phyloP scores from a whole-genome alignment of 2,888 invertebrate genomes.

The Atethmia centrago region DNA sequence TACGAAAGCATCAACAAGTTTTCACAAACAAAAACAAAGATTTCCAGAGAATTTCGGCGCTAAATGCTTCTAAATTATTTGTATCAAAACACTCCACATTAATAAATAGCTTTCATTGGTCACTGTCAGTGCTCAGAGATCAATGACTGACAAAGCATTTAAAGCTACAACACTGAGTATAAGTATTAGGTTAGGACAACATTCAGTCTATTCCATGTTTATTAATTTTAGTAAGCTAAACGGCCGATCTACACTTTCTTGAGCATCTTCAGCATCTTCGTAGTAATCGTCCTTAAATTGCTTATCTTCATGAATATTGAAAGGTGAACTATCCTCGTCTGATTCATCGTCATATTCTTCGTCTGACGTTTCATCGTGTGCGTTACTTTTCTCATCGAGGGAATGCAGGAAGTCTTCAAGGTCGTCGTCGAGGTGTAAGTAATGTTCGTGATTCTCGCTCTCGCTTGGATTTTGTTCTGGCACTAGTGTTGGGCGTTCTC shows the following conservation, averaged over 20 bases:
- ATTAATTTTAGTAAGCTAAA: slow-evolving; percentile 85
- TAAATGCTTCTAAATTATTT: slow-evolving; percentile 80
- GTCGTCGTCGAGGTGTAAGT: slow-evolving; percentile 78
- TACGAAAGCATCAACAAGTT: slow-evolving; percentile 22
- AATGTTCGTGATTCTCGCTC: slow-evolving; percentile 76
- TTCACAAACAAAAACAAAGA: slow-evolving; percentile 9
- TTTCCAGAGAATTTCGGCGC: slow-evolving; percentile 24
- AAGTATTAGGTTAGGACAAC: slow-evolving; percentile 66
- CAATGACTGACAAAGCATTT: slow-evolving; percentile 65
- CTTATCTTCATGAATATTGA: slow-evolving; percentile 61
- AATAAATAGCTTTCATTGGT: slow-evolving; percentile 57
- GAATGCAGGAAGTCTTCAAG: slow-evolving; percentile 82
- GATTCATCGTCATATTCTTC: slow-evolving; percentile 68
- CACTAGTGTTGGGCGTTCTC: slow-evolving; percentile 50
- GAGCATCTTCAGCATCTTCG: slow-evolving; percentile 67
- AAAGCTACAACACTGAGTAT: slow-evolving; percentile 73
- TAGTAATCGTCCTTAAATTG: slow-evolving; percentile 72
- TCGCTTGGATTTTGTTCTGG: slow-evolving; percentile 72
- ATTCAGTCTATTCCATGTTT: slow-evolving; percentile 87
- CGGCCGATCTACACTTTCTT: slow-evolving; percentile 75
- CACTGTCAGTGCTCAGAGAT: slow-evolving; percentile 68
- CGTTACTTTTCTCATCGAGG: slow-evolving; percentile 71
- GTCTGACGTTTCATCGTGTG: slow-evolving; percentile 63
- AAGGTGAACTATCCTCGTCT: slow-evolving; percentile 40
- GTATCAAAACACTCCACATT: slow-evolving; percentile 63